Evolutionary conservation across 2,113 vertebrate genomes (phyloP).

Genomic region (Lontra canadensis): DNA sequence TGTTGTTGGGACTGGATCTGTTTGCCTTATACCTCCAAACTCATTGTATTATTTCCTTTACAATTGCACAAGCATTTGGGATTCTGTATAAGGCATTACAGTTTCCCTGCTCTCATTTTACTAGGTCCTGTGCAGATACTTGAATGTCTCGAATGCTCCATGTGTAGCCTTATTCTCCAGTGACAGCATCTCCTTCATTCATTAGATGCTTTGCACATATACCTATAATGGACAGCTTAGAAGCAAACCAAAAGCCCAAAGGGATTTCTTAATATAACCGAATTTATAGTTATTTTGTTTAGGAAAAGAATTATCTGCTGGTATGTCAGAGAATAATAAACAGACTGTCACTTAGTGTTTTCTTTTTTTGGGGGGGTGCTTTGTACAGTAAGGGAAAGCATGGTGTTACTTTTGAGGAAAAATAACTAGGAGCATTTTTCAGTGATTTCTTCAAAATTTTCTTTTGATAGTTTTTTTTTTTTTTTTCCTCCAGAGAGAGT

Average conservation of each 20-base stretch:
- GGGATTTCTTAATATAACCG: slow-evolving; percentile 21
- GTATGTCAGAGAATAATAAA: background rate
- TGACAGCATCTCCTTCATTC: background rate
- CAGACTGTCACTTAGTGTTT: background rate
- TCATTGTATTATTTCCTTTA: background rate
- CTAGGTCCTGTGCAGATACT: background rate
- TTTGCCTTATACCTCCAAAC: background rate
- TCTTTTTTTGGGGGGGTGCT: background rate
- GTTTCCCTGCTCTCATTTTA: background rate
- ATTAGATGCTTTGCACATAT: background rate
- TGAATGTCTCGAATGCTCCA: background rate
- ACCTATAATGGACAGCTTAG: background rate
- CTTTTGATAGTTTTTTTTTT: background rate
- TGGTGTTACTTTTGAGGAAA: background rate
- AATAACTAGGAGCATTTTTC: background rate
- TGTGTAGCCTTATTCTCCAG: background rate
- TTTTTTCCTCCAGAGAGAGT: background rate
- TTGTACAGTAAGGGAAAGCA: background rate
- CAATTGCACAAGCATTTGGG: background rate
- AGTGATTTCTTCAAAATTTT: background rate
- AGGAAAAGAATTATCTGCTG: slow-evolving; percentile 43
- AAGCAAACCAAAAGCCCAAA: background rate
- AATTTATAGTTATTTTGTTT: slow-evolving; percentile 47
- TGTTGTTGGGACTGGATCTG: slow-evolving; percentile 68
- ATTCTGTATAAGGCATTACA: background rate